phyloP scores from a whole-genome alignment of 1,140 invertebrate species.

The Bicyclus anynana region DNA sequence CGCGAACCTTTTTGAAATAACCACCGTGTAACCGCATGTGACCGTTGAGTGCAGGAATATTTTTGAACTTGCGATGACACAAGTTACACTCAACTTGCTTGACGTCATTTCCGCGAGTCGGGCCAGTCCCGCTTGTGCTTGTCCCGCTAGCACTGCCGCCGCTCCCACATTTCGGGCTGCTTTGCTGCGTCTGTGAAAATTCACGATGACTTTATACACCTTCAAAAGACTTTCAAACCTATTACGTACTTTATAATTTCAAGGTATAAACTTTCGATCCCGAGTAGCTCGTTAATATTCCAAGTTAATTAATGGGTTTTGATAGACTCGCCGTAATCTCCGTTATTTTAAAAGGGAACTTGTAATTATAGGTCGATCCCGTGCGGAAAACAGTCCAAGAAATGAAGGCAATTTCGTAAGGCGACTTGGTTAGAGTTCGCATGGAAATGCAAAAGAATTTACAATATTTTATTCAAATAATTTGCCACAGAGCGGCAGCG shows the following conservation, averaged over 20 bases:
- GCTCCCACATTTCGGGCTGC: slow-evolving; percentile 50
- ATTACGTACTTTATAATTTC: slow-evolving; percentile 67
- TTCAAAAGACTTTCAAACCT: slow-evolving; percentile 64
- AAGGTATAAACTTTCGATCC: slow-evolving; percentile 63
- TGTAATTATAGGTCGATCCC: slow-evolving; percentile 35
- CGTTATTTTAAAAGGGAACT: slow-evolving; percentile 45
- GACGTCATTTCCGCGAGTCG: slow-evolving; percentile 37
- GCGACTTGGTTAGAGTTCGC: slow-evolving; percentile 5
- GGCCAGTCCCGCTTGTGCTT: slow-evolving; percentile 22
- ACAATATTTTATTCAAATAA: slow-evolving; percentile 34
- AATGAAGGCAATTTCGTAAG: slow-evolving; percentile 9
- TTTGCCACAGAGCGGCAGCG: slow-evolving; percentile 33
- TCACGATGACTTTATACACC: slow-evolving; percentile 51
- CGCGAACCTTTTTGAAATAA: slow-evolving; percentile 93
- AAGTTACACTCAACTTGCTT: slow-evolving; percentile 96
- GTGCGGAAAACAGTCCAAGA: neutral
- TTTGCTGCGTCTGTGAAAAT: slow-evolving; percentile 56
- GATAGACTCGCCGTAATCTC: slow-evolving; percentile 54
- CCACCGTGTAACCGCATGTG: slow-evolving; percentile 98
- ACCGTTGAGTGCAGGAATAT: slow-evolving; percentile 96
- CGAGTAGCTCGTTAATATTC: slow-evolving; percentile 66
- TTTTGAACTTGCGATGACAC: slow-evolving; percentile 96
- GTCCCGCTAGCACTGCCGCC: slow-evolving; percentile 35
- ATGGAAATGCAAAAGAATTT: slow-evolving; percentile 10
- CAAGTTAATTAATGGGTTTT: slow-evolving; percentile 71